Evolutionary conservation across 2,797 vertebrate genomes (phyloP).

Genomic region (Sitta carolinensis): DNA sequence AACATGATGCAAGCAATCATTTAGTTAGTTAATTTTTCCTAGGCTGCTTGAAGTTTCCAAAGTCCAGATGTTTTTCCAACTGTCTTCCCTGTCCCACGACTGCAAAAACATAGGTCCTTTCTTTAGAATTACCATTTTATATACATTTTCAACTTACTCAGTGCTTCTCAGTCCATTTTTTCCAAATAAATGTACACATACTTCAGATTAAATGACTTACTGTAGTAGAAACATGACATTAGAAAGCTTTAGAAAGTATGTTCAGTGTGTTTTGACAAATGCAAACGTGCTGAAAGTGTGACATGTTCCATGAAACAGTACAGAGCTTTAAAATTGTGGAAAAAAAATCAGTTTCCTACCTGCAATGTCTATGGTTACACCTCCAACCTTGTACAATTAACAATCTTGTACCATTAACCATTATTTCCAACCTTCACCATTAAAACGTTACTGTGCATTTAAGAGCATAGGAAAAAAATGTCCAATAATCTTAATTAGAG

Average conservation of each 20-base stretch:
- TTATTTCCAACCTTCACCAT: background rate
- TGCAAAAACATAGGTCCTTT: background rate
- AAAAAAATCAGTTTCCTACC: background rate
- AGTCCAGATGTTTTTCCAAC: conserved; percentile 4
- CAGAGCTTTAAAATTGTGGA: background rate
- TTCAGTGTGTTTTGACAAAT: background rate
- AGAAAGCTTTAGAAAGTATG: background rate
- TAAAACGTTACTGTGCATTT: background rate
- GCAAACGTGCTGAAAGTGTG: background rate
- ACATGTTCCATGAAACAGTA: background rate
- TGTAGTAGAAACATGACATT: background rate
- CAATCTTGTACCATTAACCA: background rate
- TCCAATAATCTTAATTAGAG: background rate
- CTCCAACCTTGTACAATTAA: background rate
- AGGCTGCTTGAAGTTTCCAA: background rate
- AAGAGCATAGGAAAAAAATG: background rate
- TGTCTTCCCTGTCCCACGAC: background rate
- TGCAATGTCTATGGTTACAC: background rate
- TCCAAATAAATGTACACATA: background rate
- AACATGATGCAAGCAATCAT: background rate
- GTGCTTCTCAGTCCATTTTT: background rate
- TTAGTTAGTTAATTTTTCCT: background rate
- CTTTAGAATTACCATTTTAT: background rate
- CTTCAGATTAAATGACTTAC: background rate
- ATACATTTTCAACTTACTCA: background rate